Conservation (phyloP, 1,140 invertebrate genomes). For the Philopotamus ludificatus region DNA sequence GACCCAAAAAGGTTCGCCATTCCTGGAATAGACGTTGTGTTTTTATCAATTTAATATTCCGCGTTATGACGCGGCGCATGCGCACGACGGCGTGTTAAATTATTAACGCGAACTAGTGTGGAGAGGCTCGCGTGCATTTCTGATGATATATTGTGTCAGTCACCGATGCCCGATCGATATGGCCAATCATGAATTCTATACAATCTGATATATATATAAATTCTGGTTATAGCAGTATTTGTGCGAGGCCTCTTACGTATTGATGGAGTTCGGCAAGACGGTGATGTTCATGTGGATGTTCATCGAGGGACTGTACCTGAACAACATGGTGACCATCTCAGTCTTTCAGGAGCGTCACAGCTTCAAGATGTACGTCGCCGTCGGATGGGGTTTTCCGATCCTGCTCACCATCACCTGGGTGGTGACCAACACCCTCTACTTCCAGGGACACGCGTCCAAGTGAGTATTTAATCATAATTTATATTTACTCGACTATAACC, state of each 20-base stretch:
- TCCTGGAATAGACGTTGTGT: no score
- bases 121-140: no score
- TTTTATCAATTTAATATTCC: no score
- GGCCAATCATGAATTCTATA: no score
- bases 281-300: constrained; percentile 97
- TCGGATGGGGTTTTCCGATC: constrained; percentile 81
- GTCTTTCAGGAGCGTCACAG: constrained; percentile 77
- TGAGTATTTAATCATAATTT: neutral
- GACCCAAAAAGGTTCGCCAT: no score
- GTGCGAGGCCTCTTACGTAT: constrained; percentile 74
- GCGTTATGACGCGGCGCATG: no score
- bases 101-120: no score
- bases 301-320: constrained; percentile 84
- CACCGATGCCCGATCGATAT: no score
- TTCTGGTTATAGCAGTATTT: constrained; percentile 67
- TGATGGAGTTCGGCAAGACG: constrained; percentile 83
- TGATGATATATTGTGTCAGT: no score
- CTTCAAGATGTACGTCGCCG: constrained; percentile 66
- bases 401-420: constrained; percentile 74
- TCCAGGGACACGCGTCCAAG: neutral
- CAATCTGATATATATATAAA: no score
- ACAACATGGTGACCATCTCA: constrained; percentile 81
- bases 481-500: neutral
- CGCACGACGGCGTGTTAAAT: no score
- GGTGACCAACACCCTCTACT: constrained; percentile 56